Evolutionary conservation across 1,140 invertebrate genomes (phyloP), one percentile per base, ranked within the genome.

Genomic region (Mactra quadrangularis): DNA sequence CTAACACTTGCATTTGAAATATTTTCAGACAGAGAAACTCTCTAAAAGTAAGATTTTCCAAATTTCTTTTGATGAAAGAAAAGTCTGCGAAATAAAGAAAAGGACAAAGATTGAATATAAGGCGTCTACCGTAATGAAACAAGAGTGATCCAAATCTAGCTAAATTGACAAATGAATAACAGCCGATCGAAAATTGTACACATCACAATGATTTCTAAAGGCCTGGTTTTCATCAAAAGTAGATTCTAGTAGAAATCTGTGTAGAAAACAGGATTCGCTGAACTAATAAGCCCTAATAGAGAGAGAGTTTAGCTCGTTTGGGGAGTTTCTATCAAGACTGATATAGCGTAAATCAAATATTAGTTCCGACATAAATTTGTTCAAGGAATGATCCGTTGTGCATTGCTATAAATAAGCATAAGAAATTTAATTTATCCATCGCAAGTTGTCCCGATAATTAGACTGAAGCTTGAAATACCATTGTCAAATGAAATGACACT

Each of bases 301-400:
- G 31, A 22, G 50, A 25, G 0, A 79, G 53, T 38, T 50, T 50
- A 57, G 29, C 15, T 13, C 27, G 66, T 64, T 82, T 31, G 31
- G 68, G 55, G 60, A 75, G 41, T 29, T 55, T 66, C 35, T 60
- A 60, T 53, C 50, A 55, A 41, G 31, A 52, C 59, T 52, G 52
- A 72, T 66, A 59, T 41, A 38, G 57, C 29, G 57, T 82, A 82
- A 82, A 82, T 82, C 79, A 82, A 82, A 82, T 82, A 82, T 82
- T 62, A 66, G 57, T 62, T 31, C 15, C 59, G 79, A 64, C 71
- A 53, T 71, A 74, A 82, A 75, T 82, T 74, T 82, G 71, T 71
- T 74, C 57, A 47, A 57, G 79, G 60, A 82, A 82, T 82, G 79
- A 74, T 72, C 50, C 60, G 68, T 62, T 31, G 35, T 55, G 70